phyloP scores from a whole-genome alignment of 1,140 invertebrate species.

The Chlorops oryzae region DNA sequence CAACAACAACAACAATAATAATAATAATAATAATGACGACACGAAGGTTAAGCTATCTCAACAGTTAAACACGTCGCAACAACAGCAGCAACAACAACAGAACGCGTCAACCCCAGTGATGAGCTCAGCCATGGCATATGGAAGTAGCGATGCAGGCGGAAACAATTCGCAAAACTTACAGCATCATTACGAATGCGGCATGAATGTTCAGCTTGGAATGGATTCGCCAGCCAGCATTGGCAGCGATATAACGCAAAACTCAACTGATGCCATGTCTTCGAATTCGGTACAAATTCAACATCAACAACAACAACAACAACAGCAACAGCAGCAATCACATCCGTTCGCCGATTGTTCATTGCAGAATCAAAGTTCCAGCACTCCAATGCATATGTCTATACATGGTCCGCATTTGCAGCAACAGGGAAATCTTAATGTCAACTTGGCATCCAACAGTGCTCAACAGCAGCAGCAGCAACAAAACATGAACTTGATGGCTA shows the following conservation, averaged over 20 bases:
- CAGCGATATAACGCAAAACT: slow-evolving; percentile 73
- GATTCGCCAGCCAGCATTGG: slow-evolving; percentile 83
- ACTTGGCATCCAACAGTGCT: slow-evolving; percentile 26
- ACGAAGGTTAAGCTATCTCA: slow-evolving; percentile 10
- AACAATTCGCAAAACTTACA: slow-evolving; percentile 74
- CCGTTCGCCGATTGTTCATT: slow-evolving; percentile 60
- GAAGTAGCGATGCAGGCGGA: not conserved
- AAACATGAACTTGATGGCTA: slow-evolving; percentile 35
- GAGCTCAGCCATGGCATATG: slow-evolving; percentile 75
- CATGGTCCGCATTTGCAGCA: slow-evolving; percentile 42
- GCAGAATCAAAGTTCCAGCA: slow-evolving; percentile 53
- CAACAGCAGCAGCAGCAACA: slow-evolving; percentile 19
- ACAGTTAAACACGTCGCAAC: not conserved
- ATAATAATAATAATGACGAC: not conserved
- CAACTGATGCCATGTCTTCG: slow-evolving; percentile 59
- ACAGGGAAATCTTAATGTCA: slow-evolving; percentile 36
- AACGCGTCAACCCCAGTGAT: slow-evolving; percentile 65
- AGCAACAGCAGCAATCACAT: slow-evolving; percentile 54
- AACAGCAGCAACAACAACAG: slow-evolving; percentile 2
- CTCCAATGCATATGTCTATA: slow-evolving; percentile 54
- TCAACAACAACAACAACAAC: slow-evolving; percentile 54
- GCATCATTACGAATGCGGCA: slow-evolving; percentile 69
- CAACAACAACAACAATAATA: not conserved
- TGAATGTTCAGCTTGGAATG: slow-evolving; percentile 77
- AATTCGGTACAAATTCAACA: slow-evolving; percentile 50